Evolutionary conservation across 2,888 invertebrate genomes (phyloP).

Genomic region (Drosophila atroscutellata): DNA sequence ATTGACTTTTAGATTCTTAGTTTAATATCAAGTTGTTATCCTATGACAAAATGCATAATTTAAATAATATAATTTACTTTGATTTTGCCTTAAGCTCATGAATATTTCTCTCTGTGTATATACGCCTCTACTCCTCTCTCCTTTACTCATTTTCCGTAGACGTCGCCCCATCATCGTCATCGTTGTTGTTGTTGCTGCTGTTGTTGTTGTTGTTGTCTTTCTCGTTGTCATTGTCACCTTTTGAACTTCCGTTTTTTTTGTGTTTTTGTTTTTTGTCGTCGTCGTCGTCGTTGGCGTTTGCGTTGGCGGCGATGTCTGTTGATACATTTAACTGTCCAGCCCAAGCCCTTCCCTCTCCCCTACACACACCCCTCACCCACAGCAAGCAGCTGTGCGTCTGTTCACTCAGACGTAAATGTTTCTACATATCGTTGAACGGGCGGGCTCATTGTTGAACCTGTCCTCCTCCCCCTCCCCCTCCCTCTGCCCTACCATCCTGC

Average conservation of each 20-base stretch:
- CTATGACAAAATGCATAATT: no score
- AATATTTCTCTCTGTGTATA: not conserved
- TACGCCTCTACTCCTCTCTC: no score
- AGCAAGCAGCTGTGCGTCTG: conserved; percentile 2
- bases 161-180: conserved; percentile 7
- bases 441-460: conserved; percentile 52
- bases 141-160: conserved; percentile 5
- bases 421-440: conserved; percentile 60
- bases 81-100: not conserved
- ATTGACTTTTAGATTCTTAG: no score
- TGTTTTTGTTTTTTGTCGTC: conserved; percentile 20
- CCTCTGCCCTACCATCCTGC: not conserved
- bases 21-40: no score
- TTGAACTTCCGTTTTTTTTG: conserved; percentile 73
- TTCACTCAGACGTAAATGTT: conserved; percentile 72
- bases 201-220: conserved; percentile 18
- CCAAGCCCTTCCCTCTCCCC: conserved; percentile 1
- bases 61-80: not conserved
- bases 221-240: conserved; percentile 68
- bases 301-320: conserved; percentile 47
- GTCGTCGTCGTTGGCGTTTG: not conserved
- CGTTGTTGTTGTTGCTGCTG: not conserved
- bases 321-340: conserved; percentile 52
- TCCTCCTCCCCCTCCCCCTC: not conserved
- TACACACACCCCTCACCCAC: not conserved